A percentile compares a stretch with the other conserved stretches of the same genome.
Evolutionary conservation across 2,888 invertebrate species (phyloP).

Genomic region (Trissoscelio sp.): DNA sequence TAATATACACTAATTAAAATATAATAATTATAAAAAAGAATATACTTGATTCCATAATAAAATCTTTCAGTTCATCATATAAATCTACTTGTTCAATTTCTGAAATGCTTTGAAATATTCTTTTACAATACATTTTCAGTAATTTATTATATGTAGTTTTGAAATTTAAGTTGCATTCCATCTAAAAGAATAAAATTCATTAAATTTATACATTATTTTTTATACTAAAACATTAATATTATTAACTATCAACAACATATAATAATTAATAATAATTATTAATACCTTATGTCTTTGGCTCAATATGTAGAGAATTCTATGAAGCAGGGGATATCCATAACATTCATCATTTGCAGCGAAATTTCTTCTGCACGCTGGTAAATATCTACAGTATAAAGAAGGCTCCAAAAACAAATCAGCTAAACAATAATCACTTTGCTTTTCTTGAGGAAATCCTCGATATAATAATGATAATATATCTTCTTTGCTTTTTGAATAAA

Average conservation of each 20-base stretch:
- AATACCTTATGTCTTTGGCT: conserved; percentile 45
- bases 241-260: not conserved
- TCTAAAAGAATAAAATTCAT: conserved; percentile 9
- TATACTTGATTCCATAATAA: conserved; percentile 52
- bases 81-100: conserved; percentile 23
- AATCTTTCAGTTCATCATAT: conserved; percentile 37
- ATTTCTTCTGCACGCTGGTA: conserved; percentile 24
- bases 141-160: conserved; percentile 10
- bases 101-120: conserved; percentile 29
- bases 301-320: conserved; percentile 44
- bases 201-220: too few relatives aligned
- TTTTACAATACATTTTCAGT: conserved; percentile 38
- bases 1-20: too few relatives aligned
- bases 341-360: conserved; percentile 24
- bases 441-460: conserved; percentile 53
- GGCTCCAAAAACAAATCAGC: conserved; percentile 18
- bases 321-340: conserved; percentile 48
- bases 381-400: not conserved
- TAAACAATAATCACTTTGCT: conserved; percentile 55
- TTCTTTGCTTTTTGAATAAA: not conserved
- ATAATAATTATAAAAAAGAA: not conserved
- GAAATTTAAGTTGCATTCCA: conserved; percentile 10
- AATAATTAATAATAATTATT: not conserved
- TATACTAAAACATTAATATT: too few relatives aligned
- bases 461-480: conserved; percentile 31